phyloP scores from a whole-genome alignment of 2,797 vertebrate genomes.

The Parauchenoglanis punctatus region DNA sequence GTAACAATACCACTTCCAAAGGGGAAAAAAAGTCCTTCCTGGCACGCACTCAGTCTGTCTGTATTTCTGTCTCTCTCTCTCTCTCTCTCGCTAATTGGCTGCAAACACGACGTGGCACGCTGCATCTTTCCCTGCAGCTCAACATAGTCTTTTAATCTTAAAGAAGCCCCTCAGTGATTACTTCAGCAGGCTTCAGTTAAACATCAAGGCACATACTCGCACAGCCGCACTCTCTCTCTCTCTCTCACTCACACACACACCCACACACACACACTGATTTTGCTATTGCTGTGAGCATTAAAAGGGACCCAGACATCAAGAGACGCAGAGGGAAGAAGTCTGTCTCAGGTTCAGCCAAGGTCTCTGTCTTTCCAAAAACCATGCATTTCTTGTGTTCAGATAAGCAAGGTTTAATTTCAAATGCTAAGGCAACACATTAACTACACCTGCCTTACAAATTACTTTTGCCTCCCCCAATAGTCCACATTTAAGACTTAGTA shows the following conservation, averaged over 20 bases:
- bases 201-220: constrained; percentile 49
- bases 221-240: constrained; percentile 28
- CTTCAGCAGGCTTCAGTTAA: constrained; percentile 52
- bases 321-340: constrained; percentile 43
- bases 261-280: constrained; percentile 52
- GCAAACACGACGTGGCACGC: constrained; percentile 49
- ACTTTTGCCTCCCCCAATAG: constrained; percentile 8
- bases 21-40: constrained; percentile 47
- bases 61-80: constrained; percentile 68
- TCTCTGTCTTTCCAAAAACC: constrained; percentile 41
- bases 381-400: constrained; percentile 34
- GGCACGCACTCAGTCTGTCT: constrained; percentile 33
- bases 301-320: constrained; percentile 38
- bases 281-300: constrained; percentile 45
- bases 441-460: constrained; percentile 12
- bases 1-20: constrained; percentile 62
- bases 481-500: background rate
- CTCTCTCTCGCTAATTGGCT: constrained; percentile 56
- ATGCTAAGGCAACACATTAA: constrained; percentile 31
- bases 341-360: constrained; percentile 41
- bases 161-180: constrained; percentile 54
- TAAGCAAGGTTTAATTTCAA: constrained; percentile 33
- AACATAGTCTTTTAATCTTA: constrained; percentile 59
- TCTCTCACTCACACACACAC: constrained; percentile 52
- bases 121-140: constrained; percentile 53